phyloP scores from a whole-genome alignment of 2,888 invertebrate species.

The Eupithecia subfuscata region DNA sequence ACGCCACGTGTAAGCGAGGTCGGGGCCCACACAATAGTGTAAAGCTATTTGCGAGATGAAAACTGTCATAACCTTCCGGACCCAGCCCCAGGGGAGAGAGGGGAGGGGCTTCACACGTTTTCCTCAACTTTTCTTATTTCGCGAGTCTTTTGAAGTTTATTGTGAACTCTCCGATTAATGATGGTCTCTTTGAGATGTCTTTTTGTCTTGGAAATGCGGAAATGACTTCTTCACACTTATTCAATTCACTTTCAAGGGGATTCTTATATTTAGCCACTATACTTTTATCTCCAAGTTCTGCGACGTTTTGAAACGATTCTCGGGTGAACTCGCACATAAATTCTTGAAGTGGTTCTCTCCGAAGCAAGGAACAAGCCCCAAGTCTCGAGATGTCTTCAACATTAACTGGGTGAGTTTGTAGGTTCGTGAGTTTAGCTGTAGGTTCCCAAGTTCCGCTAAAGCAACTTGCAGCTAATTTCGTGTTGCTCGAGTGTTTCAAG shows the following conservation, averaged over 20 bases:
- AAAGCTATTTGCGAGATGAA: slow-evolving; percentile 33
- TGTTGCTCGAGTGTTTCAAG: slow-evolving; percentile 8
- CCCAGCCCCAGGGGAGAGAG: slow-evolving; percentile 4
- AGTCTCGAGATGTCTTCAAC: slow-evolving; percentile 13
- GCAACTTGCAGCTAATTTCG: slow-evolving; percentile 9
- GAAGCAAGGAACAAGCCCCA: not conserved
- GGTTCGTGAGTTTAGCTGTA: slow-evolving; percentile 20
- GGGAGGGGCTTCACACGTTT: not conserved
- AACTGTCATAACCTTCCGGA: slow-evolving; percentile 30
- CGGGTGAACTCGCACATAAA: not conserved
- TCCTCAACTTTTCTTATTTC: slow-evolving; percentile 18
- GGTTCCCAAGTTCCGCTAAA: slow-evolving; percentile 7
- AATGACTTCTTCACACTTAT: not conserved
- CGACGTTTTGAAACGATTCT: not conserved
- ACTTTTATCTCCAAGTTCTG: not conserved
- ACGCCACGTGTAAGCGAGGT: not conserved
- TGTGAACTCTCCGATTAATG: slow-evolving; percentile 14
- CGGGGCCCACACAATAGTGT: slow-evolving; percentile 28
- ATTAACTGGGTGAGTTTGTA: slow-evolving; percentile 21
- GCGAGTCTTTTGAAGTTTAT: slow-evolving; percentile 23
- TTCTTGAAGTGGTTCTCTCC: not conserved
- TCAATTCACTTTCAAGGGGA: not conserved
- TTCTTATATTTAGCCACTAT: not conserved
- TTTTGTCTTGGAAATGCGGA: not conserved
- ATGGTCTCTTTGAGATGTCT: not conserved